phyloP scores from a whole-genome alignment of 2,797 vertebrate genomes.

The Xerus rutilus region DNA sequence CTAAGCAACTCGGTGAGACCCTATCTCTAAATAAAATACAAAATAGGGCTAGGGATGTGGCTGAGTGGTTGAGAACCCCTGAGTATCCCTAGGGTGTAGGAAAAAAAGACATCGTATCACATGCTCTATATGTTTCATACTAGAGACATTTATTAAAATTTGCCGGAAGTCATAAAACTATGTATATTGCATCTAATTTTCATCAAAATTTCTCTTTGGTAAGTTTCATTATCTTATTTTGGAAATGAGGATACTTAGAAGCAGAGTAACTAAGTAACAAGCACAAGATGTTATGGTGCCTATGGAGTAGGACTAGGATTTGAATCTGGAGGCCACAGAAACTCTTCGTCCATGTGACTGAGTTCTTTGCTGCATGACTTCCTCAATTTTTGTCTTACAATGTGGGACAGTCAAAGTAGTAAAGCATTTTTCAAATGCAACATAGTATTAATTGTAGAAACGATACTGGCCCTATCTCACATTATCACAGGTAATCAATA shows the following conservation, averaged over 20 bases:
- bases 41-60: too few relatives aligned
- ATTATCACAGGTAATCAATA: neutral
- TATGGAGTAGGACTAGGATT: too few relatives aligned
- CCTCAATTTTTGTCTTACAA: neutral
- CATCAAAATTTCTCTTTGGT: neutral
- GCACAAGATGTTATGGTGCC: rapidly evolving
- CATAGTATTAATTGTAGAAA: neutral
- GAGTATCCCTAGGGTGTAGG: too few relatives aligned
- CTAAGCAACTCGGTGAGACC: too few relatives aligned
- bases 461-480: neutral
- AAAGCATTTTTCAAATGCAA: neutral
- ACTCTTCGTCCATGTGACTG: too few relatives aligned
- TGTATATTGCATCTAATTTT: neutral
- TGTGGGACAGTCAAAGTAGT: neutral
- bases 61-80: too few relatives aligned
- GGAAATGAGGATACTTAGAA: neutral
- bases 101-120: neutral
- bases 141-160: too few relatives aligned
- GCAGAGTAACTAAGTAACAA: neutral
- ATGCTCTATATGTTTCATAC: rapidly evolving
- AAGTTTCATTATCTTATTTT: neutral
- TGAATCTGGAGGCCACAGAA: neutral
- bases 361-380: neutral
- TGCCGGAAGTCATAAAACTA: neutral
- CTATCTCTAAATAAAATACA: too few relatives aligned